These are phyloP conservation scores for Trogon surrucura DNA, from an alignment of 2,113 vertebrate genomes.

Conservation along the genomic window DNA sequence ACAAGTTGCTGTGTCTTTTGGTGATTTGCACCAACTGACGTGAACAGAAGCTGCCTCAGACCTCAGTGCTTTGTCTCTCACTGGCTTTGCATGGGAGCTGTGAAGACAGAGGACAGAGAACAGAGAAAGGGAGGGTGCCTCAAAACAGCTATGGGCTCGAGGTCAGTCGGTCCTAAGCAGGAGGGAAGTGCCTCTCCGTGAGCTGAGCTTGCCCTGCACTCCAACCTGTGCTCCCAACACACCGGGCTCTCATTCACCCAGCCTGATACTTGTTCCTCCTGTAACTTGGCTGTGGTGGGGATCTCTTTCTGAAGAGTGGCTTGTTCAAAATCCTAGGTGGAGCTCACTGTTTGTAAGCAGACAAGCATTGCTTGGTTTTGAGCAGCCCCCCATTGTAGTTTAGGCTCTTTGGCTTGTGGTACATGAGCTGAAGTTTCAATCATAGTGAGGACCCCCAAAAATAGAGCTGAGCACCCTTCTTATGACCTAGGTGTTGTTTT, in stretches of 20 bases:
- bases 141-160: background rate
- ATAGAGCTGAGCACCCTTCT: background rate
- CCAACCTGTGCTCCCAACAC: accelerated
- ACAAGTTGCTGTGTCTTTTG: background rate
- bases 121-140: background rate
- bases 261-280: accelerated
- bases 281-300: accelerated
- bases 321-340: background rate
- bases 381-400: background rate
- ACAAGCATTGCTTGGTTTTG: background rate
- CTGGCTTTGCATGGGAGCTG: background rate
- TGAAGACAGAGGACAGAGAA: background rate
- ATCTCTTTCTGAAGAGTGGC: background rate
- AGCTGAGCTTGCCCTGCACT: background rate
- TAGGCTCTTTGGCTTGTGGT: background rate
- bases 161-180: background rate
- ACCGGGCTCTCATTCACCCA: background rate
- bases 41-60: background rate
- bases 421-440: background rate
- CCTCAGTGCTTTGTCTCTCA: background rate
- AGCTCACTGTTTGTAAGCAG: background rate
- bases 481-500: background rate
- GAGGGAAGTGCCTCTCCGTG: background rate
- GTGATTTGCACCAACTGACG: background rate
- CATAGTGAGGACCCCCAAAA: background rate